Evolutionary conservation across 2,113 vertebrate genomes (phyloP).

Genomic region (Laticauda colubrina): DNA sequence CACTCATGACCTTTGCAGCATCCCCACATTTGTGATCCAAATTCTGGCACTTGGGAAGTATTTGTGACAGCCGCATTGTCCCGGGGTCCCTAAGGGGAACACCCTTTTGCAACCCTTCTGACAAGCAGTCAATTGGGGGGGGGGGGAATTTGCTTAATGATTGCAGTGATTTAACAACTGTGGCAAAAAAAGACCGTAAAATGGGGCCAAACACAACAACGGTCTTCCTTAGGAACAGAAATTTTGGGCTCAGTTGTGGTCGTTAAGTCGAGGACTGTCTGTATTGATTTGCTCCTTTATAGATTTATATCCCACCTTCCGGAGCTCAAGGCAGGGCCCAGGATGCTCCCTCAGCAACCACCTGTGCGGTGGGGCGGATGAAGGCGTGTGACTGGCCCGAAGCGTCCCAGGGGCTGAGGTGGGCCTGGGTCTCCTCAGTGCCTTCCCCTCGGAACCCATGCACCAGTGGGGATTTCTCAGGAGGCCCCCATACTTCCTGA

Average conservation of each 20-base stretch:
- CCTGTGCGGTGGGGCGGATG: background rate
- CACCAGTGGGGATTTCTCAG: background rate
- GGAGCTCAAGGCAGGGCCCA: background rate
- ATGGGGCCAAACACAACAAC: background rate
- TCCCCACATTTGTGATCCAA: background rate
- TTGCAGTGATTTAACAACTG: background rate
- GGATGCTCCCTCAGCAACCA: background rate
- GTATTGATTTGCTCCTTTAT: background rate
- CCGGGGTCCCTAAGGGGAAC: background rate
- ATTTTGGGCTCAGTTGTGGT: background rate
- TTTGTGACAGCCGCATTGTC: background rate
- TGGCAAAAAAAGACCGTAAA: background rate
- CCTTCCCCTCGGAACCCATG: background rate
- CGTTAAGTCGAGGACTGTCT: rapidly evolving
- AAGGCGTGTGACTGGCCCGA: background rate
- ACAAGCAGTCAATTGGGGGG: background rate
- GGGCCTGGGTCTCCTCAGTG: background rate
- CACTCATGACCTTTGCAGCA: background rate
- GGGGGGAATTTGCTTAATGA: background rate
- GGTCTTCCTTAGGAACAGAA: background rate
- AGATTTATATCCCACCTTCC: background rate
- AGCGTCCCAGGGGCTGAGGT: background rate
- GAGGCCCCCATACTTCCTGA: background rate
- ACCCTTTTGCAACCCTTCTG: background rate
- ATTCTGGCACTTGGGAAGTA: rapidly evolving